Evolutionary conservation across 2,113 vertebrate species (phyloP), one percentile per base, ranked within the genome.

Genomic region (Lepus europaeus): DNA sequence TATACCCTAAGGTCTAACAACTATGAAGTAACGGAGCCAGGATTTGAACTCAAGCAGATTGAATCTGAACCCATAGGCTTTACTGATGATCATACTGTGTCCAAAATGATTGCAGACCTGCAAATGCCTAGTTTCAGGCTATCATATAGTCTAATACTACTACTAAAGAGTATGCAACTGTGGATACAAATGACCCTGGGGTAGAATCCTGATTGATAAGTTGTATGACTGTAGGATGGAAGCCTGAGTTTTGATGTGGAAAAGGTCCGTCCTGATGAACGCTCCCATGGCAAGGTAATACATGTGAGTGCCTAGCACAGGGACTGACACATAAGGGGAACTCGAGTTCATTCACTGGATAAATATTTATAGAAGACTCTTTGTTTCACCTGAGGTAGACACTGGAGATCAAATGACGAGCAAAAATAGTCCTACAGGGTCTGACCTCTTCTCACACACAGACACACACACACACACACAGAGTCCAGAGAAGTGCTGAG

Each of bases 401-500:
- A n/a, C 39, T 3, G 0, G 51, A 9, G 10, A 81, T 51, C 22
- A 63, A 56, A n/a, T 23, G 59, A 66, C 13, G 12, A 92, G 22
- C 9, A 17, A 49, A 92, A 73, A 14, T 36, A 11, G 14, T 36
- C 3, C 20, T 27, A 9, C 17, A 9, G 14, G 53, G 59, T 51
- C 45, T 45, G 45, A 7, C 45, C 45, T 17, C 56, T 17, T 59
- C 56, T 13, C 56, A 59, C 56, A 31, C 16, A 33, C 39, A 9
- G 27, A 13, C 72, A 39, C 16, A 2, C 14, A 53, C 76, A 82
- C 10, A 27, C 19, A 70, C n/a, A 45, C 8, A n/a, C n/a, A 12
- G 23, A 27, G 33, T 13, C 0, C 4, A 29, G 20, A 33, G 25
- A 66, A 22, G 4, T n/a, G 1, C 13, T 13, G 14, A 39, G 3